Evolutionary conservation across 2,888 invertebrate species (phyloP).

Genomic region (Diadromus collaris): DNA sequence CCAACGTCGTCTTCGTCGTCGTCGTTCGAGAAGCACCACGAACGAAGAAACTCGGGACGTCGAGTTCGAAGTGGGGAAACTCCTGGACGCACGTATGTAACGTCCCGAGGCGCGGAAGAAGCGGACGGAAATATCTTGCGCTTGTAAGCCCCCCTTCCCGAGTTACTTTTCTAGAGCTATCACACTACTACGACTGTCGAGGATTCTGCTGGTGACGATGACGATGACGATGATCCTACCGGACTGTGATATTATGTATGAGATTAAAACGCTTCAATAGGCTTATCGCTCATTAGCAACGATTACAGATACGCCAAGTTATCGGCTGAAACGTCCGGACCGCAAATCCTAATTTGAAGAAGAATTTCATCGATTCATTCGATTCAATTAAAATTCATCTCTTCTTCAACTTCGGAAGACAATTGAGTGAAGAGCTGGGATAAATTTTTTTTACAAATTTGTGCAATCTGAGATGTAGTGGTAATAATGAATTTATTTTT

Average conservation of each 20-base stretch:
- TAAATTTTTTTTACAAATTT: neutral
- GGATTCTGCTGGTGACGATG: slow-evolving; percentile 10
- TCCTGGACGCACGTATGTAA: slow-evolving; percentile 42
- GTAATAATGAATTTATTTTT: no score
- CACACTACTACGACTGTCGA: slow-evolving; percentile 39
- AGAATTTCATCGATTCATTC: neutral
- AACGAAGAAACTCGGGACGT: slow-evolving; percentile 49
- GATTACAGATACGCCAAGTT: neutral
- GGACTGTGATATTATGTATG: slow-evolving; percentile 33
- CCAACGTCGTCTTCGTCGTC: slow-evolving; percentile 22
- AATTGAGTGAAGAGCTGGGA: no score
- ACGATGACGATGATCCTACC: slow-evolving; percentile 36
- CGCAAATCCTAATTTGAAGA: neutral
- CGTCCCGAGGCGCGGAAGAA: slow-evolving; percentile 51
- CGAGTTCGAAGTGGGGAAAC: slow-evolving; percentile 48
- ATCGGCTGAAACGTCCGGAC: neutral
- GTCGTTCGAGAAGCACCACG: slow-evolving; percentile 23
- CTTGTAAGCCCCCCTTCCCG: neutral
- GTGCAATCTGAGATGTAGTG: neutral
- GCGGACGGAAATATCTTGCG: slow-evolving; percentile 59
- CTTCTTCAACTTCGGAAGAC: no score
- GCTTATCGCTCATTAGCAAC: slow-evolving; percentile 15
- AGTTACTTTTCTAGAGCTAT: slow-evolving; percentile 37
- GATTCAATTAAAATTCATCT: neutral
- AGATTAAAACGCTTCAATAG: slow-evolving; percentile 18